Base-by-base conservation (phyloP, 1,140 invertebrate genomes). In the Aleiodes sp. region DNA sequence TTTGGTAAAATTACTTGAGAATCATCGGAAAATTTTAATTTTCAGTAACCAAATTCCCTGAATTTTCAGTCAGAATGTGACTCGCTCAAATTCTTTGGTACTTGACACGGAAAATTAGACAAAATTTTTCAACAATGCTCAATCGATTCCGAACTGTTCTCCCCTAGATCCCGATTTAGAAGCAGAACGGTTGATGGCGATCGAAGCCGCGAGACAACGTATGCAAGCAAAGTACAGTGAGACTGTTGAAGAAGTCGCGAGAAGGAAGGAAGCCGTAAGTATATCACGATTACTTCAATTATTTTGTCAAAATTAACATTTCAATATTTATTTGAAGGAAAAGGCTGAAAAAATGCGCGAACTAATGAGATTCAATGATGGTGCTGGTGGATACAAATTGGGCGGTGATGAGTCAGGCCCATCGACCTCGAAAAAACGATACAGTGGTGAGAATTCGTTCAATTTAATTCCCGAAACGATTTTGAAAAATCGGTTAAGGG, bases 201-300 rank as follows among this genome's bases (percentile, higher is more conserved):
- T 83, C 28, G 79, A 86, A 79, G 56, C 73, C 66, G 76, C 77
- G 1, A 72, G 84, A 43, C 73, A 84, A 70, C 80, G 74, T 37
- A 77, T 87, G 77, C 86, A 88, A 72, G 79, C 85, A 75, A 77
- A 82, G 29, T 87, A 86, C 62, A 67, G 79, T 26, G 68, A 71
- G 68, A 75, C 75, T 70, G 66, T 76, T 52, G 75, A 76, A 43
- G 63, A 75, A 39, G 76, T 77, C 39, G 43, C 79, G 59, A 4
- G 76, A 68, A 81, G 82, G 66, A 75, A 78, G 31, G 69, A 81
- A 80, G 79, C 84, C 75, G 85, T 86, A 70, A 56, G n/a, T 62
- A n/a, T 9, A 24, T 26, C 2, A 21, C 16, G 41, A 26, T 1
- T 26, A 6, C 19, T 16, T 37, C 6, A 41, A 7, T 56, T 9